A percentile compares a stretch with the other conserved stretches of the same genome.
These are phyloP conservation scores for Gnathonemus echidnorhynchus DNA, from an alignment of 2,113 vertebrate genomes.

Conservation along the genomic window DNA sequence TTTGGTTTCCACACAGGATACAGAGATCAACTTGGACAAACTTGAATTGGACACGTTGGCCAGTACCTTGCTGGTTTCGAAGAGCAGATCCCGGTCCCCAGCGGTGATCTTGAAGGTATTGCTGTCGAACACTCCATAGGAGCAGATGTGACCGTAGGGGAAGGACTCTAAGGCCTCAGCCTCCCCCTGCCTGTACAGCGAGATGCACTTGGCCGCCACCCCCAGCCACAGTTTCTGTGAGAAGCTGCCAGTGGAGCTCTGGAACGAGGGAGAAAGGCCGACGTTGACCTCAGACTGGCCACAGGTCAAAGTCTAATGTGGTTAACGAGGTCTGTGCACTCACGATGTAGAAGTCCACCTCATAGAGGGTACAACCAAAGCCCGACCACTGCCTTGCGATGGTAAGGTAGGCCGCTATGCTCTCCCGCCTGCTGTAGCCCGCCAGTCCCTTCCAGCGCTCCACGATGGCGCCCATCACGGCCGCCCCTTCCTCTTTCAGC, in stretches of 20 bases:
- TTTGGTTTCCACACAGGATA: background rate
- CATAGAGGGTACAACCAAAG: conserved; percentile 87
- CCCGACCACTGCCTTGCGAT: conserved; percentile 83
- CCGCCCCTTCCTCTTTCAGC: conserved; percentile 68
- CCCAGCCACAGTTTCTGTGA: conserved; percentile 83
- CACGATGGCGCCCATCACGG: conserved; percentile 69
- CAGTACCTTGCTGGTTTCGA: conserved; percentile 80
- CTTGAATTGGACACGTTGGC: background rate
- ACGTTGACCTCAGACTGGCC: background rate
- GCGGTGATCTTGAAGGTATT: conserved; percentile 79
- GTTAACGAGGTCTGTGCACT: conserved; percentile 44
- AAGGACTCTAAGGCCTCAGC: conserved; percentile 79
- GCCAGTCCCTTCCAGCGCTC: conserved; percentile 81
- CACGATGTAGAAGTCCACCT: conserved; percentile 81
- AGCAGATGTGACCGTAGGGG: conserved; percentile 78
- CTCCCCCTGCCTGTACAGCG: conserved; percentile 79
- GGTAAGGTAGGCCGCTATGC: conserved; percentile 80
- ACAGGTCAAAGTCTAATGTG: background rate
- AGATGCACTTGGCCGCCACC: conserved; percentile 75
- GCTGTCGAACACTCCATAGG: conserved; percentile 75
- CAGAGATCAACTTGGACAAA: background rate
- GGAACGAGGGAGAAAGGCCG: background rate
- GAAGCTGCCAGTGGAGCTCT: conserved; percentile 70
- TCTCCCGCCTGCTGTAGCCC: conserved; percentile 75
- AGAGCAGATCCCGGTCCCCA: conserved; percentile 75